Percentiles rank a stretch among this genome's conserved stretches.
phyloP scores from a whole-genome alignment of 2,797 vertebrate species.

The Molossus alvarezi region DNA sequence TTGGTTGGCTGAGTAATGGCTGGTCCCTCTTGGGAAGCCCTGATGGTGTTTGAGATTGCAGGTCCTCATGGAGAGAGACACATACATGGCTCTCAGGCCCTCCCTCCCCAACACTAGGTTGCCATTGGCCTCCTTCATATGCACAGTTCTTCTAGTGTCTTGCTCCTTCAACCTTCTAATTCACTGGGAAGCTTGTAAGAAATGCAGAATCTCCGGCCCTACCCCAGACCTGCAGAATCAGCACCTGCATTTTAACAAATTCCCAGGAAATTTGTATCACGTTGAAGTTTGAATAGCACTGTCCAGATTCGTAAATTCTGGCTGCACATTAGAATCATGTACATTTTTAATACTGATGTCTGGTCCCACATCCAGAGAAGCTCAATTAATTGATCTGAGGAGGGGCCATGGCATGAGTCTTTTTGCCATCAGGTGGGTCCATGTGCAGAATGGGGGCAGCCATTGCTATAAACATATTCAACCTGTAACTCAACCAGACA shows the following conservation, averaged over 20 bases:
- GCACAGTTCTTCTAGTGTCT: neutral
- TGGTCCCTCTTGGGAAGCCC: neutral
- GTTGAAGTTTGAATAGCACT: neutral
- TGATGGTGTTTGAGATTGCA: neutral
- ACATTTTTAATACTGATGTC: neutral
- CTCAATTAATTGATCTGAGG: neutral
- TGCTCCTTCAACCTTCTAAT: neutral
- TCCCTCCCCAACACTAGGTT: neutral
- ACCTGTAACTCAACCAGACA: neutral
- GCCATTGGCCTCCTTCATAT: neutral
- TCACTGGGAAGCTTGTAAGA: neutral
- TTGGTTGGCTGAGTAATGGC: neutral
- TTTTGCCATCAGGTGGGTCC: neutral
- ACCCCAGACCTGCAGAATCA: neutral
- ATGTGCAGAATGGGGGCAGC: neutral
- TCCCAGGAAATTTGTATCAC: neutral
- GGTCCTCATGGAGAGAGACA: rapidly evolving
- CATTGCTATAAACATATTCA: neutral
- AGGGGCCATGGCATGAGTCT: neutral
- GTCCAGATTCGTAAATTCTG: neutral
- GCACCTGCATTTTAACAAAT: conserved; percentile 13
- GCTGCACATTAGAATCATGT: neutral
- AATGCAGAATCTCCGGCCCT: neutral
- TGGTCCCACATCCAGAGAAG: neutral
- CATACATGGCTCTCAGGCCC: neutral